phyloP scores from a whole-genome alignment of 1,140 invertebrate species.

The Hirudo medicinalis region DNA sequence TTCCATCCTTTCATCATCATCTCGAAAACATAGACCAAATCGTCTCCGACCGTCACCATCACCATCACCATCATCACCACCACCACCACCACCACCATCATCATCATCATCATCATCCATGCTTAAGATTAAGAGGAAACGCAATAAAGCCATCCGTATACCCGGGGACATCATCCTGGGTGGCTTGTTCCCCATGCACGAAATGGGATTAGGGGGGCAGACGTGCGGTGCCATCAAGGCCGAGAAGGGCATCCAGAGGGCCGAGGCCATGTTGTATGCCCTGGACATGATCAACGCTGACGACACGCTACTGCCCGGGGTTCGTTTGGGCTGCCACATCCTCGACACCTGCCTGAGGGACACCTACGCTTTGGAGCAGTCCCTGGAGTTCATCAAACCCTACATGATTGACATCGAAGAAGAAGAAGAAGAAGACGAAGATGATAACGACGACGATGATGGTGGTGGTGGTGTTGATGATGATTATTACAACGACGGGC shows the following conservation, averaged over 20 bases:
- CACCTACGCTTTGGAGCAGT: constrained; percentile 67
- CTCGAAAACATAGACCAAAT: too few species aligned
- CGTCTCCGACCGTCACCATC: too few species aligned
- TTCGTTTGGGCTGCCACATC: constrained; percentile 58
- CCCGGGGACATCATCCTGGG: constrained; percentile 58
- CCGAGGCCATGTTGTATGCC: constrained; percentile 71
- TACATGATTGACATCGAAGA: constrained; percentile 36
- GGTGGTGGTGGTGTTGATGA: constrained; percentile 12
- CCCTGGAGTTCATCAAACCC: constrained; percentile 58
- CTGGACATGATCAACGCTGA: constrained; percentile 60
- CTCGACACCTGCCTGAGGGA: constrained; percentile 66
- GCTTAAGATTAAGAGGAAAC: too few species aligned
- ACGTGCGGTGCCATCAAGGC: constrained; percentile 56
- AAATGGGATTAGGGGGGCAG: constrained; percentile 40
- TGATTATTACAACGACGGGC: constrained; percentile 41
- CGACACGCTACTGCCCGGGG: constrained; percentile 45
- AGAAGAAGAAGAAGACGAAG: constrained; percentile 32
- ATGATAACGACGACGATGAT: constrained; percentile 28
- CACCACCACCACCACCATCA: too few species aligned
- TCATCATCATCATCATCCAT: too few species aligned
- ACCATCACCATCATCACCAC: too few species aligned
- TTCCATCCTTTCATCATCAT: too few species aligned
- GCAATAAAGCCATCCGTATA: constrained; percentile 10
- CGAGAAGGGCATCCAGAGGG: constrained; percentile 61
- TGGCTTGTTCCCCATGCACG: constrained; percentile 65